These are phyloP conservation scores for Tipula confusa DNA, from an alignment of 2,888 invertebrate species.

Conservation along the genomic window DNA sequence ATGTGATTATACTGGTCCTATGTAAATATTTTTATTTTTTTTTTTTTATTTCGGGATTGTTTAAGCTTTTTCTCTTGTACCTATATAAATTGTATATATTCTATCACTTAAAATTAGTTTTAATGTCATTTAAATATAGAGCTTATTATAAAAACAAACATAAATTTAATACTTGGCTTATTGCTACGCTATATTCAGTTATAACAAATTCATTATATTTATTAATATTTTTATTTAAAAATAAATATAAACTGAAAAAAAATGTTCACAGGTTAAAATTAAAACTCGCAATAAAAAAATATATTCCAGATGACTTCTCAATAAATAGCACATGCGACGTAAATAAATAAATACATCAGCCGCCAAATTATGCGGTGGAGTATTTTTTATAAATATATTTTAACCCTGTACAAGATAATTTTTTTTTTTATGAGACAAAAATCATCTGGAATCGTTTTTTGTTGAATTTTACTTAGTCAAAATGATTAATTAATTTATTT, in stretches of 20 bases:
- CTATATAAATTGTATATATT: not conserved
- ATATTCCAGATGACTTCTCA: not conserved
- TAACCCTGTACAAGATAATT: not conserved
- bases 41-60: not conserved
- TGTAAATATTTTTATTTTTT: not conserved
- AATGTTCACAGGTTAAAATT: not conserved
- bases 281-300: not conserved
- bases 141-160: not conserved
- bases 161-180: not conserved
- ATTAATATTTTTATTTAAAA: not conserved
- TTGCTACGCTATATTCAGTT: not conserved
- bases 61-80: not conserved
- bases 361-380: not conserved
- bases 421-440: not conserved
- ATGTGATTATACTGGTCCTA: slow-evolving; percentile 50
- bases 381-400: not conserved
- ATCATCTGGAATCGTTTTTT: not conserved
- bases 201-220: not conserved
- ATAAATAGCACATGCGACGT: not conserved
- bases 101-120: not conserved
- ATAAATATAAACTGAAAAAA: not conserved
- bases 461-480: not conserved
- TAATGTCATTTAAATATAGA: not conserved
- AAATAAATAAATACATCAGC: not conserved
- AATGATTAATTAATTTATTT: not conserved